These are phyloP conservation scores for Trichechus manatus DNA, from an alignment of 2,113 vertebrate species.

Conservation along the genomic window DNA sequence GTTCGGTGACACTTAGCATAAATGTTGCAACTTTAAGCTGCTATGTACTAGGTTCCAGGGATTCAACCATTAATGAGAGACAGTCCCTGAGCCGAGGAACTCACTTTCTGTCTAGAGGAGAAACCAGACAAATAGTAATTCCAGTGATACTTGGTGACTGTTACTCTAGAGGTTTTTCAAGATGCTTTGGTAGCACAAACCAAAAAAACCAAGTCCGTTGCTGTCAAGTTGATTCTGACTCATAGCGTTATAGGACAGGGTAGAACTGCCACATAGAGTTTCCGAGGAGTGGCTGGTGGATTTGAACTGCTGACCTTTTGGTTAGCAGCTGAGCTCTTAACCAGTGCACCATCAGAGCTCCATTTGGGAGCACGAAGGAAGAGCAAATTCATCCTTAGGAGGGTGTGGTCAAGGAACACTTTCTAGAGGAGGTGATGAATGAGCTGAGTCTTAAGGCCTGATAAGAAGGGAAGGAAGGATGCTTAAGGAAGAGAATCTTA, in stretches of 20 bases:
- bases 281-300: too few species aligned
- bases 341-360: too few species aligned
- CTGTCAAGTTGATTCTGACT: too few species aligned
- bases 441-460: neutral
- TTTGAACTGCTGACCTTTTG: too few species aligned
- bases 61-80: neutral
- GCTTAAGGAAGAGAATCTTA: neutral
- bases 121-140: neutral
- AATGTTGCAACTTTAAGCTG: neutral
- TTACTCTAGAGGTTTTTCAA: neutral
- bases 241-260: too few species aligned
- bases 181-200: neutral
- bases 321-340: too few species aligned
- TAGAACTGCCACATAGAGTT: too few species aligned
- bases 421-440: neutral
- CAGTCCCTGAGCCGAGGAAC: neutral
- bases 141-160: neutral
- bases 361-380: neutral
- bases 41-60: neutral
- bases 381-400: neutral
- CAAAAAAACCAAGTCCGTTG: too few species aligned
- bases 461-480: neutral
- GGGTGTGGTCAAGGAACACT: neutral
- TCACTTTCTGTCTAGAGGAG: neutral
- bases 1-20: neutral